Percentiles rank a stretch among this genome's conserved stretches.
These are phyloP conservation scores for Alosa sapidissima DNA, from an alignment of 2,797 vertebrate species.

Conservation along the genomic window DNA sequence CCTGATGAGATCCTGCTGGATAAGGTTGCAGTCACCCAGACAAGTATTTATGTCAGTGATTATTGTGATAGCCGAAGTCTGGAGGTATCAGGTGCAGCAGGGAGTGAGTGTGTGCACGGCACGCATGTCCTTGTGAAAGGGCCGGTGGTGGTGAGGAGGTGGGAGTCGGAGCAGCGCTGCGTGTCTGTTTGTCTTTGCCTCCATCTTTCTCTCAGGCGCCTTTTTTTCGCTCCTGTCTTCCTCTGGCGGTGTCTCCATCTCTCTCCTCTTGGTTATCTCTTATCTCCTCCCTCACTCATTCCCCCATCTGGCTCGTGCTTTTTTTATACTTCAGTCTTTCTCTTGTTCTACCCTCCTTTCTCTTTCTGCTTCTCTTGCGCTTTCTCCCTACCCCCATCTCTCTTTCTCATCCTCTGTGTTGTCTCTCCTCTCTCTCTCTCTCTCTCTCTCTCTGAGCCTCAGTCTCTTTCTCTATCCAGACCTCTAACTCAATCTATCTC, in stretches of 20 bases:
- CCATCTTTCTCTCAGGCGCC: neutral
- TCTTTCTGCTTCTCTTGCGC: neutral
- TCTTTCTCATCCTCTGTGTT: constrained; percentile 3
- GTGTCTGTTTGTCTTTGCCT: neutral
- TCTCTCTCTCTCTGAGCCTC: constrained; percentile 25
- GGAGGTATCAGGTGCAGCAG: constrained; percentile 1
- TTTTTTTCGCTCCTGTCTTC: constrained; percentile 21
- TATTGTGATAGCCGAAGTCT: constrained; percentile 15
- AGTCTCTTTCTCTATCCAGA: constrained; percentile 29
- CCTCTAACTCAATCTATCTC: constrained; percentile 6
- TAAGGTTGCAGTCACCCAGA: constrained; percentile 21
- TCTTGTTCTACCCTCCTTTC: constrained; percentile 21
- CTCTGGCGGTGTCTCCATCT: constrained; percentile 16
- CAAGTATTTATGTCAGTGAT: constrained; percentile 24
- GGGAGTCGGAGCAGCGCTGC: neutral
- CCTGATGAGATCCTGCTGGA: constrained; percentile 15
- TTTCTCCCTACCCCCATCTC: neutral
- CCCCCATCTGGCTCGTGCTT: neutral
- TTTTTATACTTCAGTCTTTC: neutral
- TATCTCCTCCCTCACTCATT: neutral
- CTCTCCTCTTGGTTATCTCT: constrained; percentile 34
- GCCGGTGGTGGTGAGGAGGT: neutral
- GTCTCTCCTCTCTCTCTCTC: constrained; percentile 21
- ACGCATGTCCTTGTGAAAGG: constrained; percentile 17
- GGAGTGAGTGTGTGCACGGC: neutral